phyloP scores from a whole-genome alignment of 2,888 invertebrate species.

The Drosophila helvetica region DNA sequence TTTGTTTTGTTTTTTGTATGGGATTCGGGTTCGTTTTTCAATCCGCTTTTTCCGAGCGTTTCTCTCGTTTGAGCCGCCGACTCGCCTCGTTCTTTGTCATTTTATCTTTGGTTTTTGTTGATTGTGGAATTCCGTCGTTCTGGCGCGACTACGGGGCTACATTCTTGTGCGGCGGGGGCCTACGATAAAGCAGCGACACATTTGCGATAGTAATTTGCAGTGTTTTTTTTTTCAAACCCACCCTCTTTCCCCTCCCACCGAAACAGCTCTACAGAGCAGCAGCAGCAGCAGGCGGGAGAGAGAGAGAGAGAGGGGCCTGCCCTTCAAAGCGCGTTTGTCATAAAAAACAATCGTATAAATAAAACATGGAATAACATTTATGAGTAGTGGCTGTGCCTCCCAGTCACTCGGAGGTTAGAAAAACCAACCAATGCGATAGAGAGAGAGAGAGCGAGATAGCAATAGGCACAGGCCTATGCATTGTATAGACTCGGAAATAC shows the following conservation, averaged over 20 bases:
- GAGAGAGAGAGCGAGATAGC: not conserved
- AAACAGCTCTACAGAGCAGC: not conserved
- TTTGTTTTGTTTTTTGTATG: slow-evolving; percentile 52
- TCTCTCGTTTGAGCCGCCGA: slow-evolving; percentile 9
- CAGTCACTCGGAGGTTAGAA: slow-evolving; percentile 8
- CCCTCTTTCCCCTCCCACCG: slow-evolving; percentile 2
- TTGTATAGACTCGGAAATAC: not conserved
- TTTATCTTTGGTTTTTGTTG: slow-evolving; percentile 70
- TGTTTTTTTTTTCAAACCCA: slow-evolving; percentile 5
- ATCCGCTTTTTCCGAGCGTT: slow-evolving; percentile 24
- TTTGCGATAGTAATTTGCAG: slow-evolving; percentile 25
- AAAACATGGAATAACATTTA: slow-evolving; percentile 18
- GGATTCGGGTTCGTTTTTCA: slow-evolving; percentile 31
- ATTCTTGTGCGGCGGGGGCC: slow-evolving; percentile 30
- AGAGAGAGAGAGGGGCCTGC: slow-evolving; percentile 46
- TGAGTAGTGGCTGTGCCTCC: not conserved
- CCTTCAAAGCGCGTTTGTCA: slow-evolving; percentile 58
- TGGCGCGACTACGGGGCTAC: slow-evolving; percentile 29
- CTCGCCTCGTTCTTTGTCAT: slow-evolving; percentile 63
- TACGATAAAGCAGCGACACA: slow-evolving; percentile 21
- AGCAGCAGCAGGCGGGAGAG: not conserved
- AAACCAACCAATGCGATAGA: slow-evolving; percentile 4
- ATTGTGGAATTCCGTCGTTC: slow-evolving; percentile 50
- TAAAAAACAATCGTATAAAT: slow-evolving; percentile 29
- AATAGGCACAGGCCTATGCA: not conserved